Percentiles rank a stretch among this genome's conserved stretches.
Evolutionary conservation across 2,797 vertebrate genomes (phyloP).

Genomic region (Syngnathus rostellatus): DNA sequence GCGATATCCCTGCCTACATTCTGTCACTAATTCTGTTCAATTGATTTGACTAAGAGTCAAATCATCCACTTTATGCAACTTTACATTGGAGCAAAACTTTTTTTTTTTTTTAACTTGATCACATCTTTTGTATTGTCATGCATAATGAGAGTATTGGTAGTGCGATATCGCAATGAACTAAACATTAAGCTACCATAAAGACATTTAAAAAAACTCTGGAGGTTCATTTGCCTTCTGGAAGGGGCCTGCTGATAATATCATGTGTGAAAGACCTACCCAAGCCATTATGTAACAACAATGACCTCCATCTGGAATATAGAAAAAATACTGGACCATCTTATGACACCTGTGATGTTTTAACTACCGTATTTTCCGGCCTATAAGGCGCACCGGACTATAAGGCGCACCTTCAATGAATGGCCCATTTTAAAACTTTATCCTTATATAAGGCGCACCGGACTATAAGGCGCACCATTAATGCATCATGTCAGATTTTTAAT

Average conservation of each 20-base stretch:
- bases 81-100: background rate
- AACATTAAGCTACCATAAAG: background rate
- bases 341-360: background rate
- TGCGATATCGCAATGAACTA: background rate
- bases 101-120: background rate
- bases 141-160: background rate
- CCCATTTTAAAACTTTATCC: too few species aligned
- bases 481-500: too few species aligned
- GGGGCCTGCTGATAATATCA: constrained; percentile 41
- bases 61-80: background rate
- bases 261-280: constrained; percentile 50
- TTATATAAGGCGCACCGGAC: too few species aligned
- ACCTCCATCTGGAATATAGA: background rate
- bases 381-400: too few species aligned
- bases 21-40: background rate
- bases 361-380: too few species aligned
- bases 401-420: too few species aligned
- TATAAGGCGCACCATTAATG: too few species aligned
- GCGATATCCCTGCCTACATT: background rate
- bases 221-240: constrained; percentile 9
- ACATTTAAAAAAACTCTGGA: constrained; percentile 9
- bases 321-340: background rate
- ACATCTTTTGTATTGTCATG: too few species aligned
- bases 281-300: constrained; percentile 35
- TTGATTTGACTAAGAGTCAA: background rate